phyloP scores from a whole-genome alignment of 2,797 vertebrate species.

The Microtus obscurus region DNA sequence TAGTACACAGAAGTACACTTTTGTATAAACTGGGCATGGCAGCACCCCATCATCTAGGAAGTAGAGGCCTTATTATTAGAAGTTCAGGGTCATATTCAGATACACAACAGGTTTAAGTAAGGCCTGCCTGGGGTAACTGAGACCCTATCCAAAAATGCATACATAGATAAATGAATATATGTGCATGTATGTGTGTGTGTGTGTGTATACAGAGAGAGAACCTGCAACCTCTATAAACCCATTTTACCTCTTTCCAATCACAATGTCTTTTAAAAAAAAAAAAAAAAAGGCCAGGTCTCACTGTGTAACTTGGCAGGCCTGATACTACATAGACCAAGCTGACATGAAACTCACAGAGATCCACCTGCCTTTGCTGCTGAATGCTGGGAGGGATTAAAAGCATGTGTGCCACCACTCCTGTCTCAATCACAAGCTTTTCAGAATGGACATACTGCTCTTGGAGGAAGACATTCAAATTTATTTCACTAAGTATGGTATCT shows the following conservation, averaged over 20 bases:
- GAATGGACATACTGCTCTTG: not conserved
- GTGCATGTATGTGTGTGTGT: not conserved
- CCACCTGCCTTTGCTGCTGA: not conserved
- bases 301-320: not conserved
- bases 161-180: not conserved
- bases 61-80: not conserved
- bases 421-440: not conserved
- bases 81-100: not conserved
- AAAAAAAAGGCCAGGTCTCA: not conserved
- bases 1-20: constrained; percentile 29
- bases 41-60: not conserved
- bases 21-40: not conserved
- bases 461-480: not conserved
- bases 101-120: not conserved
- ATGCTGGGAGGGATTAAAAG: not conserved
- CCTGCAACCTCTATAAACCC: not conserved
- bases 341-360: not conserved
- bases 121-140: not conserved
- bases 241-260: constrained; percentile 48
- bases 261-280: not conserved
- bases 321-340: not conserved
- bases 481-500: not conserved
- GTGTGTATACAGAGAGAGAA: not conserved
- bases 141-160: not conserved
- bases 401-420: not conserved